Evolutionary conservation across 2,113 vertebrate genomes (phyloP).

Genomic region (Castor canadensis): DNA sequence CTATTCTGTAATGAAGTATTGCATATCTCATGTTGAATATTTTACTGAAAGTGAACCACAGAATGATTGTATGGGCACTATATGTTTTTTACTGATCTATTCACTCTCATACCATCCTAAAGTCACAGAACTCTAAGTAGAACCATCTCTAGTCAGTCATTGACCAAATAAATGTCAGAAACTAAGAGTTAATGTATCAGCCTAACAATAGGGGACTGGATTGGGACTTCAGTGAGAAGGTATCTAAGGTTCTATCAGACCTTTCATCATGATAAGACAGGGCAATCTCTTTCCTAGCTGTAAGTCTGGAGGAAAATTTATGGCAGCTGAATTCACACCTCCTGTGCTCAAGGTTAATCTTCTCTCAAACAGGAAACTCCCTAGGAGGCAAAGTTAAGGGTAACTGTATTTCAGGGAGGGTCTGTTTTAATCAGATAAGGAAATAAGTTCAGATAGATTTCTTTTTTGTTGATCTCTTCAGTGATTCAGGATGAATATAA

Average conservation of each 20-base stretch:
- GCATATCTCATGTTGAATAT: neutral
- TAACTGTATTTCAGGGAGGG: neutral
- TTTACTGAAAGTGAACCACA: neutral
- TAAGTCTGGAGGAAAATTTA: neutral
- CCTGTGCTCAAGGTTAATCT: neutral
- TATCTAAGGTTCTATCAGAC: neutral
- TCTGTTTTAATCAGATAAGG: neutral
- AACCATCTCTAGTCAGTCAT: neutral
- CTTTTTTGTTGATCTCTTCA: neutral
- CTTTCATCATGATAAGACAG: neutral
- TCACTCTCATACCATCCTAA: neutral
- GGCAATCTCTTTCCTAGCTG: neutral
- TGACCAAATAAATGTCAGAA: neutral
- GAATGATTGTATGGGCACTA: neutral
- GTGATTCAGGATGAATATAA: neutral
- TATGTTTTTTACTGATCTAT: neutral
- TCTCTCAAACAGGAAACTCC: neutral
- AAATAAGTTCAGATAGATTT: neutral
- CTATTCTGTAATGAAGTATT: no score
- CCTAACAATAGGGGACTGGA: neutral
- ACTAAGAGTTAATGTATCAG: neutral
- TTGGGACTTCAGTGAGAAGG: neutral
- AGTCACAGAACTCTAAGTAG: neutral
- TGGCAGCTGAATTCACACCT: neutral
- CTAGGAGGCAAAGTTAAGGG: neutral